Percentiles rank a stretch among this genome's conserved stretches.
These are phyloP conservation scores for Cetonia aurata DNA, from an alignment of 2,888 invertebrate species.

Conservation along the genomic window DNA sequence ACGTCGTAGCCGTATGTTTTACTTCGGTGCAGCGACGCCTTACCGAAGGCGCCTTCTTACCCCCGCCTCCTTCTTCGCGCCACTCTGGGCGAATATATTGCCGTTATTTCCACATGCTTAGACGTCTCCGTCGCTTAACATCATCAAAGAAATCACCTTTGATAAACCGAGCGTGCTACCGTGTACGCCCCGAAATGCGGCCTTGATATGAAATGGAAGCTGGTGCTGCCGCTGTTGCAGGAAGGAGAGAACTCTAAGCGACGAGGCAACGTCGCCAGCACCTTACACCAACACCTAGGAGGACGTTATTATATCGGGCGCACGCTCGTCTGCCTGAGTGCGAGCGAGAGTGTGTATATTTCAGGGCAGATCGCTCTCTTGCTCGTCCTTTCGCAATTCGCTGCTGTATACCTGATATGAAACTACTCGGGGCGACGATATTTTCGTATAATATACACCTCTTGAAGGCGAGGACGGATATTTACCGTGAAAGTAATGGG, in stretches of 20 bases:
- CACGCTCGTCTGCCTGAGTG: not conserved
- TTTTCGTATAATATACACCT: slow-evolving; percentile 28
- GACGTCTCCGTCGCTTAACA: slow-evolving; percentile 57
- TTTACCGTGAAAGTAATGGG: slow-evolving; percentile 21
- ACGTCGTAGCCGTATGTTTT: slow-evolving; percentile 26
- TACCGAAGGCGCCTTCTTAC: slow-evolving; percentile 14
- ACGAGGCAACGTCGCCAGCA: slow-evolving; percentile 30
- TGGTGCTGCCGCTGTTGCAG: not conserved
- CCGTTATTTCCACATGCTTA: slow-evolving; percentile 60
- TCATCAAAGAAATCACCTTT: slow-evolving; percentile 61
- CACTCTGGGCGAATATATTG: slow-evolving; percentile 49
- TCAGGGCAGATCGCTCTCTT: not conserved
- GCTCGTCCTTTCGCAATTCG: slow-evolving; percentile 7
- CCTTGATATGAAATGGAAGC: slow-evolving; percentile 39
- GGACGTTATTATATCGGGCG: slow-evolving; percentile 33
- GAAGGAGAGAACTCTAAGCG: slow-evolving; percentile 13
- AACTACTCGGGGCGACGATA: slow-evolving; percentile 25
- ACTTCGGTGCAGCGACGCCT: slow-evolving; percentile 18
- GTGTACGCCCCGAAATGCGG: slow-evolving; percentile 54
- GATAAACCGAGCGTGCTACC: slow-evolving; percentile 62
- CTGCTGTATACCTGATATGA: slow-evolving; percentile 7
- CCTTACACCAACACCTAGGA: slow-evolving; percentile 37
- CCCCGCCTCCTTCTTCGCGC: slow-evolving; percentile 36
- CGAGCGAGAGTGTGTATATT: no score
- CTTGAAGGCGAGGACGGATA: not conserved